phyloP scores from a whole-genome alignment of 2,797 vertebrate species.

The Coreius guichenoti region DNA sequence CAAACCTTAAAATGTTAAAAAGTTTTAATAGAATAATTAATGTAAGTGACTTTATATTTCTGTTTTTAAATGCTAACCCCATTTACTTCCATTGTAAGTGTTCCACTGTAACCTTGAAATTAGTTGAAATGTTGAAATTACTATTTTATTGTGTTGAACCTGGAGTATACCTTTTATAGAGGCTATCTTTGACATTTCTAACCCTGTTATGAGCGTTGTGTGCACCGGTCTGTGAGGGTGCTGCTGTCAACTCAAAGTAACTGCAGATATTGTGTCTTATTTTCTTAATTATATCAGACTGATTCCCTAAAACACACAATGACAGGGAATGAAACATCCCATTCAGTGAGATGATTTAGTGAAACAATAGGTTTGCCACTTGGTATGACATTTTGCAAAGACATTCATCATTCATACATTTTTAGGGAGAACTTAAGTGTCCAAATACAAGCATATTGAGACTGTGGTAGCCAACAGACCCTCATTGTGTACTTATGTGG shows the following conservation, averaged over 20 bases:
- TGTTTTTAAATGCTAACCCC: not conserved
- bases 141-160: not conserved
- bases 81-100: not conserved
- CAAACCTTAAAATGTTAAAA: not conserved
- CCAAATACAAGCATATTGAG: not conserved
- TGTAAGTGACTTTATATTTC: not conserved
- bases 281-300: not conserved
- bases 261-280: slow-evolving; percentile 19
- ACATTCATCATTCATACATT: not conserved
- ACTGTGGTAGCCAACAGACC: not conserved
- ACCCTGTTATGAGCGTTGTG: not conserved
- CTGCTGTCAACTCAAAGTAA: slow-evolving; percentile 33
- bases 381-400: not conserved
- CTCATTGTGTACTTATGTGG: not conserved
- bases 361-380: not conserved
- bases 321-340: slow-evolving; percentile 1
- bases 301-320: not conserved
- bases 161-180: not conserved
- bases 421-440: not conserved
- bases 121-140: not conserved
- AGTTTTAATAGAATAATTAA: not conserved
- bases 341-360: not conserved
- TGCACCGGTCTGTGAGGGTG: slow-evolving; percentile 2
- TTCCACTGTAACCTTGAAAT: not conserved
- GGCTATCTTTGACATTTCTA: slow-evolving; percentile 26